Base-by-base conservation (phyloP, 1,140 invertebrate species). In the Saccostrea cuccullata region DNA sequence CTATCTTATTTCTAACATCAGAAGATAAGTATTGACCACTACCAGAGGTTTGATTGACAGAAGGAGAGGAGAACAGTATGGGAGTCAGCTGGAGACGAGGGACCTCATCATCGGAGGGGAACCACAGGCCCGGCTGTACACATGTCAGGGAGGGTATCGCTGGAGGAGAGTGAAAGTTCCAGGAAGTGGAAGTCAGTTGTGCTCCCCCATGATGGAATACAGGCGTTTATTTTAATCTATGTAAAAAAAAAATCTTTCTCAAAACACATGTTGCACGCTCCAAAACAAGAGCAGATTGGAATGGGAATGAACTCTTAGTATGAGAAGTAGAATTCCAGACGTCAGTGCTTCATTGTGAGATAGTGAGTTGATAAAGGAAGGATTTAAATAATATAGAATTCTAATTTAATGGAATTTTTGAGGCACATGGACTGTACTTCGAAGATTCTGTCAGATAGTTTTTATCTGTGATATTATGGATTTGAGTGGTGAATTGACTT, bases 391-490 rank as follows among this genome's bases (percentile, higher is more conserved):
- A 36, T 77, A 30, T 77, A 26, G 26, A 77, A 77, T 30, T 77
- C 26, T 77, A 77, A 77, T 77, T 77, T 36, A 77, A 36, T 77
- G 70, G 70, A 77, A 77, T 77, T 77, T 77, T 13, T 9, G 70
- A 77, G 15, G 70, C 70, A 77, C 70, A 26, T 77, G 70, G 70
- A 77, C 70, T 26, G 12, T 8, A 77, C 11, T 77, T 36, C n/a
- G 58, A 64, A 26, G 23, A 26, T 26, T 73, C 26, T 73, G 8
- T 23, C 30, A 77, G 70, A 77, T 77, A 77, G 23, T 77, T 77
- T 77, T 77, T 77, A 77, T 77, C 70, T 77, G 70, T 77, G 70
- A 77, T 77, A 36, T 77, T 26, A 77, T 77, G 70, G 30, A 30
- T 36, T 36, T 30, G 70, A 77, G 30, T 77, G 70, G 9, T 30